These are phyloP conservation scores for Haemorhous mexicanus DNA, from an alignment of 2,113 vertebrate species.

Conservation along the genomic window DNA sequence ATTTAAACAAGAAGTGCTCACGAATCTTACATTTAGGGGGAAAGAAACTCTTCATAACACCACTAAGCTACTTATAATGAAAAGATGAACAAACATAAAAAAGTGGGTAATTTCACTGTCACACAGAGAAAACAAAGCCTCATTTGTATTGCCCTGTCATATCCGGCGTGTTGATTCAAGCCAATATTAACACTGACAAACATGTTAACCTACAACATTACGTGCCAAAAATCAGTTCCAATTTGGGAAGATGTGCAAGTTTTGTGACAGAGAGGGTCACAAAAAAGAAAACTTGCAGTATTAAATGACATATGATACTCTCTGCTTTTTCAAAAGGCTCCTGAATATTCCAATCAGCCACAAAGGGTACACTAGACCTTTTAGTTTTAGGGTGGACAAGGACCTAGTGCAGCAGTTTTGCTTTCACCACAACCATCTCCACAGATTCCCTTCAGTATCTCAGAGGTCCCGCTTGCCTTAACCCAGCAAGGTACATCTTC, in stretches of 20 bases:
- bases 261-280: not conserved
- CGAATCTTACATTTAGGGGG: not conserved
- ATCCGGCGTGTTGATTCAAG: not conserved
- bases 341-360: not conserved
- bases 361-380: not conserved
- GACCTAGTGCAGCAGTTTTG: not conserved
- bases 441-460: not conserved
- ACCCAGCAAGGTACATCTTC: constrained; percentile 32
- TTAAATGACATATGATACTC: not conserved
- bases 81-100: constrained; percentile 44
- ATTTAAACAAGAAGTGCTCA: constrained; percentile 58
- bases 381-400: not conserved
- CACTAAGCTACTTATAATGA: constrained; percentile 66
- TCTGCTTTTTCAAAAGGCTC: not conserved
- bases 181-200: constrained; percentile 52
- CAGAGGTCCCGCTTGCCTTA: constrained; percentile 4
- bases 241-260: not conserved
- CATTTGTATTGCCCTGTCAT: constrained; percentile 45
- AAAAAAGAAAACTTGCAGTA: not conserved
- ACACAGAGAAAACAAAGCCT: constrained; percentile 54
- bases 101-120: constrained; percentile 10
- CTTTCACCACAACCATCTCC: not conserved
- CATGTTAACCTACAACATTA: not conserved
- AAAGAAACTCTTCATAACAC: constrained; percentile 51
- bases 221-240: not conserved